Conservation (phyloP, 2,797 vertebrate genomes). For the Arrhamphus sclerolepis region DNA sequence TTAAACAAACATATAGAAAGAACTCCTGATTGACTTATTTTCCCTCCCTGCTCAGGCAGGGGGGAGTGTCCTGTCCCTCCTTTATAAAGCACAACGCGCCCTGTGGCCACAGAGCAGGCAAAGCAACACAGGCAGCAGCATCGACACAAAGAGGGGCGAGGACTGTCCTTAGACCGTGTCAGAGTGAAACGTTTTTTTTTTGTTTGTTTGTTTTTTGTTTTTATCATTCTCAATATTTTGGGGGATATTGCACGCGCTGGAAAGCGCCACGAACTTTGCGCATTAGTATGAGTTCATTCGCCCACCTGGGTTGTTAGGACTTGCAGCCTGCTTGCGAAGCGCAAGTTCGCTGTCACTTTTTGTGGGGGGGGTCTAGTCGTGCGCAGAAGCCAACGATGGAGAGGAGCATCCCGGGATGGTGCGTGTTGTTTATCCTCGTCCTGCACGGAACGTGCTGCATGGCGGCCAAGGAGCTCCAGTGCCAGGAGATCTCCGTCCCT, state of each 20-base stretch:
- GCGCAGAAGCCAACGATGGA: slow-evolving; percentile 51
- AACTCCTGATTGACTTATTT: slow-evolving; percentile 47
- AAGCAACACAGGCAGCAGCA: slow-evolving; percentile 2
- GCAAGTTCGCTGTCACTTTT: slow-evolving; percentile 61
- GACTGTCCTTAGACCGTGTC: slow-evolving; percentile 3
- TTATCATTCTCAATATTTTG: background rate
- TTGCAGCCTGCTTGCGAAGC: slow-evolving; percentile 43
- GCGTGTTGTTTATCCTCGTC: slow-evolving; percentile 55
- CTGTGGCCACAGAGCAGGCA: slow-evolving; percentile 16
- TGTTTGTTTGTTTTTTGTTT: no score
- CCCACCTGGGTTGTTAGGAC: slow-evolving; percentile 36
- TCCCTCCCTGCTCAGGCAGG: slow-evolving; percentile 35
- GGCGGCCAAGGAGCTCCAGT: slow-evolving; percentile 86
- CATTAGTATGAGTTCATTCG: slow-evolving; percentile 49
- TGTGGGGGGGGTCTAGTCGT: slow-evolving; percentile 8
- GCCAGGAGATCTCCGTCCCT: slow-evolving; percentile 93
- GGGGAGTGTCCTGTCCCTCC: slow-evolving; percentile 74
- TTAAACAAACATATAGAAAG: slow-evolving; percentile 78
- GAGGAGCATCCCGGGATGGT: slow-evolving; percentile 73
- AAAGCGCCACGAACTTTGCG: slow-evolving; percentile 4
- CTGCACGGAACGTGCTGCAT: slow-evolving; percentile 50
- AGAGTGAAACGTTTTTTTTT: slow-evolving; percentile 18
- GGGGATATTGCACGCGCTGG: background rate
- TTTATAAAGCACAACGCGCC: slow-evolving; percentile 81
- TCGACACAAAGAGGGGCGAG: slow-evolving; percentile 25